These are phyloP conservation scores for Sclerodermus sp. DNA, from an alignment of 2,888 invertebrate genomes.

Conservation along the genomic window DNA sequence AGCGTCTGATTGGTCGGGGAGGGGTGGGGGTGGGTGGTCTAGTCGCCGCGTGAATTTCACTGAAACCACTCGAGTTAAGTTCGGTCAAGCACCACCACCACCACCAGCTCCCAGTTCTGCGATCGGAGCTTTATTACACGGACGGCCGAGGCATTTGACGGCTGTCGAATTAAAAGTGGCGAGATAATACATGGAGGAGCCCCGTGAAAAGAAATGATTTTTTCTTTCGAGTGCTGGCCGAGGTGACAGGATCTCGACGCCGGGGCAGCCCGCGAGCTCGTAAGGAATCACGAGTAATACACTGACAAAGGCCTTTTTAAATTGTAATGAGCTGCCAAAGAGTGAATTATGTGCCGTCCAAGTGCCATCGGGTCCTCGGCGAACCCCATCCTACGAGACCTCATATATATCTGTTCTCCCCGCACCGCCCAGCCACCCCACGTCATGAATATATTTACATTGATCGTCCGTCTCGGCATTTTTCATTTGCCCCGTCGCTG, in stretches of 20 bases:
- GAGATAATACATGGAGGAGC: not conserved
- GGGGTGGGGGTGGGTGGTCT: too few species aligned
- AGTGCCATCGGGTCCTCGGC: slow-evolving; percentile 49
- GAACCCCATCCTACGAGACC: slow-evolving; percentile 38
- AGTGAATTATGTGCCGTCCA: slow-evolving; percentile 56
- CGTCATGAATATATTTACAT: slow-evolving; percentile 59
- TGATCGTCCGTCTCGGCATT: slow-evolving; percentile 55
- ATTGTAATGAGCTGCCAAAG: slow-evolving; percentile 59
- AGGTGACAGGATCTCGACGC: slow-evolving; percentile 2
- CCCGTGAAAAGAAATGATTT: slow-evolving; percentile 20
- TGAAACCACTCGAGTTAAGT: too few species aligned
- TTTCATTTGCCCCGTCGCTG: slow-evolving; percentile 44
- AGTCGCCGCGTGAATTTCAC: too few species aligned
- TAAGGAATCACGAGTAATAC: slow-evolving; percentile 33
- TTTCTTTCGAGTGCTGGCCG: slow-evolving; percentile 9
- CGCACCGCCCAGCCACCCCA: slow-evolving; percentile 44
- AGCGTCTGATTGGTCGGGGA: too few species aligned
- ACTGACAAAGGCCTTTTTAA: slow-evolving; percentile 54
- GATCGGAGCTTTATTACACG: too few species aligned
- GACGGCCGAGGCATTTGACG: too few species aligned
- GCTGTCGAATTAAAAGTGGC: too few species aligned
- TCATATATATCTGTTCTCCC: slow-evolving; percentile 23
- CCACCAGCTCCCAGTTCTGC: too few species aligned
- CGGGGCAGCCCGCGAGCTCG: slow-evolving; percentile 24
- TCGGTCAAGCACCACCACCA: too few species aligned